Base-by-base conservation (phyloP, 2,888 invertebrate species). In the Liposcelis brunnea region DNA sequence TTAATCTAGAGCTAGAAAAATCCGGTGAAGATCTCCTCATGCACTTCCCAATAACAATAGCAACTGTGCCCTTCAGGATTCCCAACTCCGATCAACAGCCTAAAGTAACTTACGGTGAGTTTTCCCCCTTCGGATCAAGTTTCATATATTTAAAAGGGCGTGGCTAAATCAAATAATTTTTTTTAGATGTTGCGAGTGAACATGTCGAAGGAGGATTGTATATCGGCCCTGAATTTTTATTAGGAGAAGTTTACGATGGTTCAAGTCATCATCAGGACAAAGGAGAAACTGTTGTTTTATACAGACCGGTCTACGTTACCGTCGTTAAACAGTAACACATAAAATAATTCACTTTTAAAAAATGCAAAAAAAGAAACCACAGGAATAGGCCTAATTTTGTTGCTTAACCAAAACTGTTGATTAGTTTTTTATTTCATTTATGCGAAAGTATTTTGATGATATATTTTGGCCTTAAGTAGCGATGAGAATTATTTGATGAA, bases 191-290 rank as follows among this genome's bases (percentile, higher is more conserved):
- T 48, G 77, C 79, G 19, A 74, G 72, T 47, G 72, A 76, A 40
- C 75, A 77, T 53, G 79, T 80, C 1, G 82, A 82, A 61, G 82
- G 81, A 10, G 83, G 83, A 1, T 72, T 75, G 61, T 82, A 81
- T 63, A 73, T 79, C 40, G 79, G 79, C 15, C 80, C 80, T 0
- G 81, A 83, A 61, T 82, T 83, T 59, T 73, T 80, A 45, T 61
- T 82, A 43, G 81, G 81, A 2, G 80, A 82, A 61, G 83, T 83
- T 3, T 80, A 82, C 58, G 80, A 80, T 58, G 80, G 80, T 14
- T 71, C 69, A 18, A 69, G 69, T 45, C 49, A 44, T 11, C 52
- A 53, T 42, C 51, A 54, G 15, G 61, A 62, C 6, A 58, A 58
- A 46, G 66, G 68, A 44, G 72, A 72, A 49, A 67, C 71, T 2